Base-by-base conservation (phyloP, 2,888 invertebrate genomes). In the Chaitophorus viminalis region DNA sequence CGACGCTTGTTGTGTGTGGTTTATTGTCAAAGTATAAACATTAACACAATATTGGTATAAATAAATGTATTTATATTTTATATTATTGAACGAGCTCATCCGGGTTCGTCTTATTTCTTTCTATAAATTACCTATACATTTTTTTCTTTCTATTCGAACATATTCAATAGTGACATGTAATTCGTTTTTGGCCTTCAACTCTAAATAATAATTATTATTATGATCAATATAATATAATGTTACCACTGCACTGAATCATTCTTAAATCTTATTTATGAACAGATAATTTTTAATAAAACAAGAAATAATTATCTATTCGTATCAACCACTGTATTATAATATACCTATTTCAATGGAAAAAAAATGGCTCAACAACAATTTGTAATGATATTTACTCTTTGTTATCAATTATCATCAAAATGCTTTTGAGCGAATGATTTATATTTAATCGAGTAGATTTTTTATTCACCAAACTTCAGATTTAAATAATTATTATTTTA, bases 151-250 rank as follows among this genome's bases (percentile, higher is more conserved):
- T 25, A n/a, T n/a, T 5, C 21, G 25, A 52, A 33, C 6, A 11
- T 8, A n/a, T n/a, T 36, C 33, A 31, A 60, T 36, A 54, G 60
- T 72, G 33, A 54, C 36, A 29, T n/a, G 54, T 36, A 74, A 83
- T 83, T 83, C 21, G 36, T 74, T 83, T 83, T 74, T 17, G 74
- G 36, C 74, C 54, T 74, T 60, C 74, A 29, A 74, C 11, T 74
- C 29, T 60, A 54, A 74, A 83, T 25, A 83, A 82, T 82, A 36
- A 82, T 52, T 31, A 75, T 77, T 8, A 31, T 33, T 70, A 46
- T 70, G 31, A n/a, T n/a, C 36, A 8, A 36, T 21, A 46, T 46
- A 39, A 8, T 39, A 68, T 29, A 65, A 29, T 65, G 72, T 72
- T 18, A 33, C 33, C 72, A 18, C 18, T 1, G 33, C 72, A 18